A percentile compares a stretch with the other conserved stretches of the same genome.
Conservation (phyloP, 2,888 invertebrate genomes). For the Pteria penguin region DNA sequence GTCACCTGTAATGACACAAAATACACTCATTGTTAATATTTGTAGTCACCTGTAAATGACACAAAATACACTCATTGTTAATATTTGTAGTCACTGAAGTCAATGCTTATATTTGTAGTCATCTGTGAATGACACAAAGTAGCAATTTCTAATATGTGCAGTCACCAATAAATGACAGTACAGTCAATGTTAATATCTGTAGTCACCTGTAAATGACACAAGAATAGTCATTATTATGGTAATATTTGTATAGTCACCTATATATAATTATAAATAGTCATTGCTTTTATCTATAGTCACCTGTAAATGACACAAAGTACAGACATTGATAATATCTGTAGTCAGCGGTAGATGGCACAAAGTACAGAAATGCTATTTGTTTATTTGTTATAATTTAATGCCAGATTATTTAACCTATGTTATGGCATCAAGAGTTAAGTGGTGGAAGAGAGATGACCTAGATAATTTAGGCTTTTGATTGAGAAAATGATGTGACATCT, state of each 20-base stretch:
- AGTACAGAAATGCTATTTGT: too few relatives aligned
- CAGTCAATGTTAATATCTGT: constrained; percentile 76
- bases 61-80: constrained; percentile 72
- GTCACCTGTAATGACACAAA: constrained; percentile 70
- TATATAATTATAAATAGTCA: constrained; percentile 68
- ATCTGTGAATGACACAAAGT: constrained; percentile 71
- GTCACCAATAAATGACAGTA: constrained; percentile 70
- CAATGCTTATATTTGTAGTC: constrained; percentile 75
- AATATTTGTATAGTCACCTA: constrained; percentile 77
- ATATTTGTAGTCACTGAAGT: constrained; percentile 78
- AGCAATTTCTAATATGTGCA: too few relatives aligned
- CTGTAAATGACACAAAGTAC: constrained; percentile 72
- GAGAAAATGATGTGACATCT: too few relatives aligned
- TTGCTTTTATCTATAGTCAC: too few relatives aligned
- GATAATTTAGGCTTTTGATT: too few relatives aligned
- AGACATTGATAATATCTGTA: constrained; percentile 74
- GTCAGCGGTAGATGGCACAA: constrained; percentile 73
- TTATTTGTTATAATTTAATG: too few relatives aligned
- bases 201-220: constrained; percentile 73
- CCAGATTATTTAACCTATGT: too few relatives aligned
- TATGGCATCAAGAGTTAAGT: too few relatives aligned
- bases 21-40: constrained; percentile 75
- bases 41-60: constrained; percentile 75
- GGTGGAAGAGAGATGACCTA: too few relatives aligned
- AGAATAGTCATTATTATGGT: constrained; percentile 71